phyloP scores from a whole-genome alignment of 2,888 invertebrate species.

The Tachina lurida region DNA sequence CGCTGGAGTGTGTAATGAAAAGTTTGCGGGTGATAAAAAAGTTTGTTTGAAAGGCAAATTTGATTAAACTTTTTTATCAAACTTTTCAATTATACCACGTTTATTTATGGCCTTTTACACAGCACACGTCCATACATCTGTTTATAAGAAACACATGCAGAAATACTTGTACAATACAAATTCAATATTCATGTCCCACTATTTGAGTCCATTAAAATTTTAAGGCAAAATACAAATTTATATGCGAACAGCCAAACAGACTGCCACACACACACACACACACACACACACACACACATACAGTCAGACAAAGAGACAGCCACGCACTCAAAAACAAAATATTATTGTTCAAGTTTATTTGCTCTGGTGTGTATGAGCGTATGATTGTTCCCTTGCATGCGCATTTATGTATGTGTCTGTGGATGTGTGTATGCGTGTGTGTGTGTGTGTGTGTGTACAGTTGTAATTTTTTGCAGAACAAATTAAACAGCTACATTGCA shows the following conservation, averaged over 20 bases:
- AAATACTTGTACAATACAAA: conserved; percentile 5
- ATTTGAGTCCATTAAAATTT: conserved; percentile 70
- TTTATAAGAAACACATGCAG: conserved; percentile 11
- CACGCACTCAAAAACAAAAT: conserved; percentile 37
- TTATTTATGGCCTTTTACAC: not conserved
- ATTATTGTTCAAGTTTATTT: conserved; percentile 46
- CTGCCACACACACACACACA: too few species aligned
- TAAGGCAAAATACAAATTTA: conserved; percentile 45
- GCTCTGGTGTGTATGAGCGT: not conserved
- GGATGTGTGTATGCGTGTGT: not conserved
- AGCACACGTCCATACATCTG: not conserved
- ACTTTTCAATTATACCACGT: conserved; percentile 31
- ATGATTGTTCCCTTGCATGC: not conserved
- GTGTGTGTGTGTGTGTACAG: not conserved
- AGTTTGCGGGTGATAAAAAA: not conserved
- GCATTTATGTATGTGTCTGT: not conserved
- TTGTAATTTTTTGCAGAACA: conserved; percentile 68
- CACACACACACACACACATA: too few species aligned
- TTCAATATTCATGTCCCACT: conserved; percentile 65
- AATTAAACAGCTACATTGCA: conserved; percentile 70
- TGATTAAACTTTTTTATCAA: not conserved
- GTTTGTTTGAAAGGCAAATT: not conserved
- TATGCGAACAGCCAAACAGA: not conserved
- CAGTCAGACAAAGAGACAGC: not conserved
- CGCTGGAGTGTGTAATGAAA: not conserved